Evolutionary conservation across 2,888 invertebrate genomes (phyloP).

Genomic region (Venustoraphidia nigricollis): DNA sequence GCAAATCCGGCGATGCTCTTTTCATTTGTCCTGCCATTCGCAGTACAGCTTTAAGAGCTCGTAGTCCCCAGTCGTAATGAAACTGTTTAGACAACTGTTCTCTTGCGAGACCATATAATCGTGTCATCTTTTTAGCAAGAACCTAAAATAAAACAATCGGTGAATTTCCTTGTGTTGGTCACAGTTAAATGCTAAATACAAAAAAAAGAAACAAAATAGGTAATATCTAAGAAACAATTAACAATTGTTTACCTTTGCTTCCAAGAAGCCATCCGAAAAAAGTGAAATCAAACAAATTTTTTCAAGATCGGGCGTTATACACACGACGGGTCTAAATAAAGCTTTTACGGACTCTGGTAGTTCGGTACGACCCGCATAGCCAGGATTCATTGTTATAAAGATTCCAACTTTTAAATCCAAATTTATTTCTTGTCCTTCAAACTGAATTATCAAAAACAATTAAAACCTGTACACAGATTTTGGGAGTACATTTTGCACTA

Average conservation of each 20-base stretch:
- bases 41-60: conserved; percentile 80
- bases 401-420: conserved; percentile 78
- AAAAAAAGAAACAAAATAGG: not conserved
- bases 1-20: conserved; percentile 57
- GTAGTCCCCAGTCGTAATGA: conserved; percentile 87
- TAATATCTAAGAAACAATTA: conserved; percentile 2
- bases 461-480: no score
- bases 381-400: conserved; percentile 93
- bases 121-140: conserved; percentile 87
- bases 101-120: conserved; percentile 69
- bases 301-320: conserved; percentile 81
- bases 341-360: conserved; percentile 87
- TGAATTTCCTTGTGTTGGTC: conserved; percentile 15
- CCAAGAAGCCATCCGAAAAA: conserved; percentile 82
- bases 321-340: conserved; percentile 80
- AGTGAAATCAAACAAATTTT: conserved; percentile 84
- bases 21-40: conserved; percentile 85
- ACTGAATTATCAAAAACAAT: conserved; percentile 31
- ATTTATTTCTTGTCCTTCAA: conserved; percentile 68
- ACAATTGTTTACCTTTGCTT: conserved; percentile 55
- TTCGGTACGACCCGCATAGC: conserved; percentile 83
- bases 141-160: conserved; percentile 26
- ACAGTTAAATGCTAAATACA: not conserved
- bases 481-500: no score
- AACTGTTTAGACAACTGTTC: conserved; percentile 85